phyloP scores from a whole-genome alignment of 2,113 vertebrate species.

The Papio anubis region DNA sequence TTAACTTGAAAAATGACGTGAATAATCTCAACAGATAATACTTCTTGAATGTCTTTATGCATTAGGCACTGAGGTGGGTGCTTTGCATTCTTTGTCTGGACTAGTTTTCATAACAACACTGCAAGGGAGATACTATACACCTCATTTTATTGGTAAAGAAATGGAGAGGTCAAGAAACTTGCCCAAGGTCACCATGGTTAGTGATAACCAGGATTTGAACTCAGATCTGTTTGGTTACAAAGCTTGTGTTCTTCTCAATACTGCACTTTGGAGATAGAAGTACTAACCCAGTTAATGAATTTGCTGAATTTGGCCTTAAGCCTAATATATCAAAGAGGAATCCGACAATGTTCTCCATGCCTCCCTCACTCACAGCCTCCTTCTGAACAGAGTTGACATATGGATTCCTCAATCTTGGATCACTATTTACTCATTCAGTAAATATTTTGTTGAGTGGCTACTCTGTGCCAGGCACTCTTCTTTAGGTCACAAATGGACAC shows the following conservation, averaged over 20 bases:
- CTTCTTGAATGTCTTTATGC: neutral
- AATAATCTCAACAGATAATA: constrained; percentile 13
- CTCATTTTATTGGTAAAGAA: neutral
- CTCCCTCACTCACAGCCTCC: neutral
- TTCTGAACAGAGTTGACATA: neutral
- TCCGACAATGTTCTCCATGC: neutral
- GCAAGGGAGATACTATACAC: neutral
- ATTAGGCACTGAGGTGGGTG: neutral
- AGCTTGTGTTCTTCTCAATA: neutral
- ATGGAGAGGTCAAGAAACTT: neutral
- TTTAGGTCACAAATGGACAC: neutral
- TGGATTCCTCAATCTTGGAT: neutral
- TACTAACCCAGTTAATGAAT: neutral
- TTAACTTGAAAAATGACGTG: constrained; percentile 30
- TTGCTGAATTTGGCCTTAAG: neutral
- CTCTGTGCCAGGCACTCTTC: neutral
- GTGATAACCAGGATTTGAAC: constrained; percentile 8
- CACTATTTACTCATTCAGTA: neutral
- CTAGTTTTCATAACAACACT: neutral
- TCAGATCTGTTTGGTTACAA: constrained; percentile 8
- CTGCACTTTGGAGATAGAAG: neutral
- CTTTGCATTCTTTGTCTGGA: constrained; percentile 12
- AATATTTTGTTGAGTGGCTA: neutral
- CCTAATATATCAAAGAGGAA: neutral
- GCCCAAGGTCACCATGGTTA: neutral